A percentile compares a stretch with the other conserved stretches of the same genome.
Conservation (phyloP, 2,888 invertebrate species). For the Spilarctia lutea region DNA sequence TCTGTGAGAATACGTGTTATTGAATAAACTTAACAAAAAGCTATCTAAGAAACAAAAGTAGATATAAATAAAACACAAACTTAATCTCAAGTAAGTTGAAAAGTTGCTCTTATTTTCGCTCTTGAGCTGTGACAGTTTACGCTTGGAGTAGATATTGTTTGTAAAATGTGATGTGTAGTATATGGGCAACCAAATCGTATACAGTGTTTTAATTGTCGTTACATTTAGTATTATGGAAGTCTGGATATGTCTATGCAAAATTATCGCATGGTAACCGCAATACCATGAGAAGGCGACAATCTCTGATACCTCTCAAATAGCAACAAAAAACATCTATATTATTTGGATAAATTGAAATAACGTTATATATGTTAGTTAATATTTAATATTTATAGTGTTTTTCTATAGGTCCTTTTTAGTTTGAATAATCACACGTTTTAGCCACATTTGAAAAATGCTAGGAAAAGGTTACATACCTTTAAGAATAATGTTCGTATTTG, state of each 20-base stretch:
- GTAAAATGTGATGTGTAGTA: neutral
- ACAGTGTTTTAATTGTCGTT: neutral
- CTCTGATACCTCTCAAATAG: no score
- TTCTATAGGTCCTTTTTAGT: neutral
- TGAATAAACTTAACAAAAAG: neutral
- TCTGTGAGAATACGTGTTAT: no score
- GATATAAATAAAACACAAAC: slow-evolving; percentile 66
- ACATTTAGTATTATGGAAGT: neutral
- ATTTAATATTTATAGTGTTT: no score
- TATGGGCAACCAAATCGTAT: neutral
- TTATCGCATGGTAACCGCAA: no score
- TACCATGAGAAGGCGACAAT: no score
- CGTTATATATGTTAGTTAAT: no score
- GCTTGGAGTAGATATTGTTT: slow-evolving; percentile 52
- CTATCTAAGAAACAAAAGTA: slow-evolving; percentile 45
- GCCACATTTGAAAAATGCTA: neutral
- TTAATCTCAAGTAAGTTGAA: slow-evolving; percentile 74
- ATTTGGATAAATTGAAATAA: no score
- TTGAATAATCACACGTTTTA: neutral
- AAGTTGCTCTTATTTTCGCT: slow-evolving; percentile 67
- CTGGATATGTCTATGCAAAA: no score
- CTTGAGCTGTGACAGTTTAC: slow-evolving; percentile 57
- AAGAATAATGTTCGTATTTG: neutral
- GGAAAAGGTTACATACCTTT: neutral
- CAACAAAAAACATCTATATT: no score